Conservation (phyloP, 37 sponge, comb jelly and placozoan species). For the Chondrosia reniformis region DNA sequence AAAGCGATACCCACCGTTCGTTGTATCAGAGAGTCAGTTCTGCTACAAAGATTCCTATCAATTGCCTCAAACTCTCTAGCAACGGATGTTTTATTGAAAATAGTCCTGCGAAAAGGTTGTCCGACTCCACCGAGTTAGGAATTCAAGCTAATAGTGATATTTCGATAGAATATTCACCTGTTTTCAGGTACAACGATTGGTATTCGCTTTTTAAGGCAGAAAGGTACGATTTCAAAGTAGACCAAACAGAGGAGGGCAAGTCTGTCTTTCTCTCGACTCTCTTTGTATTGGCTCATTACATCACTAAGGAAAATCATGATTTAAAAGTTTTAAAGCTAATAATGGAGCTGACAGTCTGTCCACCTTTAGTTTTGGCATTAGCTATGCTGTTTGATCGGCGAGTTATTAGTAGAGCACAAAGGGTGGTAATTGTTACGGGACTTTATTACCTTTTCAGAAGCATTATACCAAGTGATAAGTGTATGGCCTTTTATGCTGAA, state of each 20-base stretch:
- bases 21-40: background rate
- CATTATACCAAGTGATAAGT: background rate
- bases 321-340: background rate
- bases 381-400: background rate
- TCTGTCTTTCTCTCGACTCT: background rate
- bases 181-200: background rate
- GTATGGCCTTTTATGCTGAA: too few species aligned
- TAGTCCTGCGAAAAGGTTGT: background rate
- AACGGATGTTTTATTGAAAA: background rate
- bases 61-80: background rate
- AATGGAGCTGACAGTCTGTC: background rate
- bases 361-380: background rate
- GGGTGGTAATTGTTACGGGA: background rate
- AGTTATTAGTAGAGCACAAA: background rate
- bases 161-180: too few species aligned
- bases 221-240: background rate
- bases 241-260: background rate
- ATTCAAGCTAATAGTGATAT: too few species aligned
- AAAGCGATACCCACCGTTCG: background rate
- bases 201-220: background rate
- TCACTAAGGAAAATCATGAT: background rate
- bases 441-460: background rate
- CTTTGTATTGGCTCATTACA: background rate
- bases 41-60: background rate
- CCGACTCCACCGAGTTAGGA: background rate